Base-by-base conservation (phyloP, 2,888 invertebrate species). In the Acanthacorydalis orientalis region DNA sequence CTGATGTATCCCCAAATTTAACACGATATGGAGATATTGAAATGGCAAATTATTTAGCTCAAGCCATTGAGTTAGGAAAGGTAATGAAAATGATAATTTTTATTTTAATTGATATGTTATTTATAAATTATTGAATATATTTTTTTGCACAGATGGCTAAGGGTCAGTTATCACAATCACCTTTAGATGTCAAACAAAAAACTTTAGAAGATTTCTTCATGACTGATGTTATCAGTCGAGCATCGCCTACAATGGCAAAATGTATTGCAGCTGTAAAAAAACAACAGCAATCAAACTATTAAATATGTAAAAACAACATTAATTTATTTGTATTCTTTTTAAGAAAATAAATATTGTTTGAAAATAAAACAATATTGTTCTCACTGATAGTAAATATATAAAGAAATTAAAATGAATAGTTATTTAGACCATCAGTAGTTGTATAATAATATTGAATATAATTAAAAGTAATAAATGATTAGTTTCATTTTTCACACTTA, bases 181-280 rank as follows among this genome's bases (percentile, higher is more conserved):
- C 75, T 0, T 57, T 95, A 48, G 81, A 83, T 57, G 75, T 89
- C 2, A 77, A 80, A 56, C 74, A 84, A 57, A 83, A 81, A 62
- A 72, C 76, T 49, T 70, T 98, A 50, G 83, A 87, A 65, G 86
- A 89, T 60, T 89, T 79, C 67, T 88, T 80, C 64, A 96, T 97
- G 93, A 98, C 98, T 10, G 93, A 98, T 68, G 72, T 87, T 7
- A 90, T 98, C 60, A 91, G 92, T 53, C 77, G 97, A 61, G 92
- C 97, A 32, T 98, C 97, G 4, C 85, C 88, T 52, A 97, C 96
- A 44, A 98, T 98, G 98, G 95, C 97, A 44, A 95, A 95, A 68
- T 97, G 96, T 68, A 83, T 96, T 53, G 83, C 89, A 59, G 95
- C 96, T 11, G 89, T 83, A 2, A 70, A 78, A 55, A 89, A 89